Evolutionary conservation across 1,140 invertebrate genomes (phyloP), one percentile per base, ranked within the genome.

Genomic region (Conopomorpha cramerella): DNA sequence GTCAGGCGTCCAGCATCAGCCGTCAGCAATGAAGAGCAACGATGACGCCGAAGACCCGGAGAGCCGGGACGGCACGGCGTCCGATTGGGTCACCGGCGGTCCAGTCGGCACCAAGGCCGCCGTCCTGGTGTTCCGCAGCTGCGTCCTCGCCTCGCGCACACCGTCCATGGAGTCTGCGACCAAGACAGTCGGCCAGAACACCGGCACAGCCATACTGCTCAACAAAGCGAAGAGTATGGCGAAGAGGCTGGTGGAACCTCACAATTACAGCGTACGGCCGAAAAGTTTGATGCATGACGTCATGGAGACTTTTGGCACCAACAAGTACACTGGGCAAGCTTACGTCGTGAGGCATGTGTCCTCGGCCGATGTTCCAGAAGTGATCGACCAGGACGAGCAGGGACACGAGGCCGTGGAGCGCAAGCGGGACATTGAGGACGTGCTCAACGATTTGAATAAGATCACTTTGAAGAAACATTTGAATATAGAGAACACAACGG

Each of bases 71-170:
- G 46, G 82, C 72, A 70, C 88, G 81, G 54, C 90, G 81, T 52
- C 82, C 80, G 65, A 63, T 58, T 83, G 82, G 82, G 54, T 83
- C 7, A 61, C 72, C 16, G 80, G 80, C 1, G 82, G 81, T 1
- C 64, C 66, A 1, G 45, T 81, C 34, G 82, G 82, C 3, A 73
- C 78, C 2, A 78, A 78, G 31, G 73, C 62, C 27, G 70, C 80
- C 8, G 67, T 82, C 13, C 65, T 84, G 16, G 60, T 84, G 15
- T 84, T 84, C 51, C 55, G 79, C 43, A 82, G 79, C 41, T 82
- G 80, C 33, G 82, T 81, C 10, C 57, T 84, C 32, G 82, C 81
- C 1, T 67, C 67, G 3, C 41, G 59, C 17, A 65, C 68, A 16
- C 66, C 68, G 3, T 71, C 68, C 1, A 60, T 72, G 57, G 71